Base-by-base conservation (phyloP, 2,113 vertebrate genomes). In the Ginglymostoma cirratum region DNA sequence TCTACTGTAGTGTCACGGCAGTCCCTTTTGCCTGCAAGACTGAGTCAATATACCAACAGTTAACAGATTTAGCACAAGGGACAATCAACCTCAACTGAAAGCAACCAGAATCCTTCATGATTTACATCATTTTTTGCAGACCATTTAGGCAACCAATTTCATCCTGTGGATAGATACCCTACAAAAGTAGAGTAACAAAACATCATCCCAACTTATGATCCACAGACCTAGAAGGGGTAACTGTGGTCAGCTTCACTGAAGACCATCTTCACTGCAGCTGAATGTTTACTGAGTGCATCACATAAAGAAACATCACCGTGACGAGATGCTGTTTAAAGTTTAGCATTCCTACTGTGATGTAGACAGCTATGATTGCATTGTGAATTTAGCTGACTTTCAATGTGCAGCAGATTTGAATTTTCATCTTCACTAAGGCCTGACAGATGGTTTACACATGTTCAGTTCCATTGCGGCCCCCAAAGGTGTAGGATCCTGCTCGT, bases 371-470 rank as follows among this genome's bases (percentile, higher is more conserved):
- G 94, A 76, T 95, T 45, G 42, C 30, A 19, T 48, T 76, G 94
- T 48, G 94, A 72, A 95, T 76, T 70, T 76, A 95, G 94, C 94
- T 95, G 38, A 45, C 38, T 95, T 89, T 89, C 86, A 61, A 55
- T 89, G 55, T 61, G 96, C 83, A 48, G 65, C 65, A 87, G 95
- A 85, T 96, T 96, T 85, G 21, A 69, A 69, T 86, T 69, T 34
- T 89, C 85, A 65, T 87, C 66, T 87, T 96, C 66, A 96, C 97
- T 97, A 97, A 97, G 97, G 96, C 96, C 0, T 48, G 97, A 96
- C 96, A 97, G 97, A 97, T 97, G 97, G 96, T 97, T 96, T 96
- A 96, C 97, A 97, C 97, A 97, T 78, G 19, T 95, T 66, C 72
- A 80, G 34, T n/a, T 48, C 61, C 90, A 55, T 66, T 55, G 15